A percentile compares a stretch with the other conserved stretches of the same genome.
Evolutionary conservation across 2,113 vertebrate genomes (phyloP).

Genomic region (Furnarius figulus): DNA sequence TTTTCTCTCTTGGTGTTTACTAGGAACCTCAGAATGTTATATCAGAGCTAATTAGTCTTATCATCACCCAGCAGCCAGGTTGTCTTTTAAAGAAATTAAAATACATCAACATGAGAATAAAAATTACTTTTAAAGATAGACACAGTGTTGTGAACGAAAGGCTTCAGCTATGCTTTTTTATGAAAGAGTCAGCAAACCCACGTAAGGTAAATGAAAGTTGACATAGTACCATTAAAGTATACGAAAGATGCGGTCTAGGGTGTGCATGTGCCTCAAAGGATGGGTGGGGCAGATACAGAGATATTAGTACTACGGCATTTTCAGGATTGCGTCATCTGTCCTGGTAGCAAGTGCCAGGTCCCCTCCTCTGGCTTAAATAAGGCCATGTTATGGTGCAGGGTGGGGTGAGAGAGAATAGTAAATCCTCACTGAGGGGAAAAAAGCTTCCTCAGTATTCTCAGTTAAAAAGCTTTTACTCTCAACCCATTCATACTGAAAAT

Average conservation of each 20-base stretch:
- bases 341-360: conserved; percentile 1
- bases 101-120: background rate
- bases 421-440: conserved; percentile 5
- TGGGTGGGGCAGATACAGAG: conserved; percentile 30
- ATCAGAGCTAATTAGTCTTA: background rate
- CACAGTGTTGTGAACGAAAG: rapidly evolving
- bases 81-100: background rate
- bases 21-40: background rate
- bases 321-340: conserved; percentile 55
- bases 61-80: background rate
- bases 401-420: conserved; percentile 48
- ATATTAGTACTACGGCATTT: conserved; percentile 34
- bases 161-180: background rate
- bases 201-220: conserved; percentile 71
- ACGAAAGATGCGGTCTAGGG: conserved; percentile 55
- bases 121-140: background rate
- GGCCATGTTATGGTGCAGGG: conserved; percentile 52
- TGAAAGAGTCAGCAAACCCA: conserved; percentile 55
- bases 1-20: background rate
- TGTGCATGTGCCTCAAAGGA: conserved; percentile 35
- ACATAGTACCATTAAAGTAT: conserved; percentile 34
- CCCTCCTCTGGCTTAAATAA: conserved; percentile 21
- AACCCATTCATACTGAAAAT: conserved; percentile 81
- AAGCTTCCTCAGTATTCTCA: conserved; percentile 55
- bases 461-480: conserved; percentile 74